Evolutionary conservation across 2,113 vertebrate species (phyloP), one percentile per base, ranked within the genome.

Genomic region (Paraplagusia blochii): DNA sequence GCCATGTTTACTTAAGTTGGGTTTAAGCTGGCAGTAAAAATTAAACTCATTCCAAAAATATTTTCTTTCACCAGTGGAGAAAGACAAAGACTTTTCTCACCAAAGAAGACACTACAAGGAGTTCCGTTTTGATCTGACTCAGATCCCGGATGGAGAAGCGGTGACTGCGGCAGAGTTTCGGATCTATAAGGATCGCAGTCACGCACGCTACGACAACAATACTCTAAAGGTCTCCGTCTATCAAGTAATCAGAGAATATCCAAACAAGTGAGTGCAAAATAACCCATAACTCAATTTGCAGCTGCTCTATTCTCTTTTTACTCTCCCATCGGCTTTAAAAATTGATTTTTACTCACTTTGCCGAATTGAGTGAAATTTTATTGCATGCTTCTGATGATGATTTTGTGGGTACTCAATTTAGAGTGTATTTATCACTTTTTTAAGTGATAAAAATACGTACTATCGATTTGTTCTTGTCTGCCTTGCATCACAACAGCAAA

Each of bases 11-110:
- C 62, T 61, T 70, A 29, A 17, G 18, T 16, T 15, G 51, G 15
- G n/a, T 43, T n/a, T 76, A 60, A 47, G 11, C 53, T 72, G 64
- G 58, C 53, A 46, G 39, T 74, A 33, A 69, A 74, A 75, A 56
- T 69, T 18, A 62, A 64, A 66, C 69, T 81, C 29, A 65, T 59
- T 39, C 29, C 22, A 60, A 8, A 62, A 74, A 51, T 76, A 39
- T 85, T 79, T 87, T 80, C 53, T 79, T 77, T 80, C 74, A 29
- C 52, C 77, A 99, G 97, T 98, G 80, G 97, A 99, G 90, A 92
- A 94, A 88, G 96, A 99, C 85, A 96, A 95, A 86, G 95, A 99
- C 79, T 98, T 98, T 90, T 98, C 96, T 79, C 95, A 95, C 86
- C 96, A 98, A 63, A 87, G 95, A 81, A 90, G 96, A 79, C 95